Base-by-base conservation (phyloP, 92 coral and sea anemone species). In the Heliopora coerulea region DNA sequence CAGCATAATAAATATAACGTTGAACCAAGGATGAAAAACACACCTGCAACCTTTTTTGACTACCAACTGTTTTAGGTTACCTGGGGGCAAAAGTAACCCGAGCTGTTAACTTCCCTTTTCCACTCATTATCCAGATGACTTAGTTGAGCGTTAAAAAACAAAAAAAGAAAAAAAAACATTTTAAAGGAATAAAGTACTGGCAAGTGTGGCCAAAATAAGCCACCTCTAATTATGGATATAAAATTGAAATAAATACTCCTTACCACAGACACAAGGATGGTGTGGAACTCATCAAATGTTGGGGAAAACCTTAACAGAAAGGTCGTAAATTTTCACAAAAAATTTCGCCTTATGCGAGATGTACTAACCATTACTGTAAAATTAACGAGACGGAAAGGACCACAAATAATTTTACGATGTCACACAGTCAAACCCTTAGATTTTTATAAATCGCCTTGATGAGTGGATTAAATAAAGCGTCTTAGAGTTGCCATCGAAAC, bases 201-300 rank as follows among this genome's bases (percentile, higher is more conserved):
- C 24, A 62, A 32, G 7, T 8, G 23, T 62, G 46, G 3, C 39
- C 33, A 62, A 28, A 23, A 4, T 1, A 30, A 27, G 1, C 24
- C 23, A 27, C 33, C n/a, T 32, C n/a, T 52, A 57, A 17, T 0
- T 15, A 32, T 57, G 63, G 31, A 13, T 32, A 49, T 12, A 30
- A 26, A 54, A 2, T 3, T 0, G 17, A 26, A 54, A 1, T 3
- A 0, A 13, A 21, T 31, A 20, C 26, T 24, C 75, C 95, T 66
- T 75, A 92, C 97, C 98, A 93, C 89, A 89, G 75, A 76, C 98
- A 93, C 49, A 93, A 75, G n/a, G 98, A 93, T 2, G 98, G 93
- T 21, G 98, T 96, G 10, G 96, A 96, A 44, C 88, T 87, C 30
- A 90, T 88, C 79, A 93, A 83, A 73, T 93, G 98, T 76, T 93